Percentiles rank a stretch among this genome's conserved stretches.
These are phyloP conservation scores for Tadarida brasiliensis DNA, from an alignment of 2,797 vertebrate genomes.

Conservation along the genomic window DNA sequence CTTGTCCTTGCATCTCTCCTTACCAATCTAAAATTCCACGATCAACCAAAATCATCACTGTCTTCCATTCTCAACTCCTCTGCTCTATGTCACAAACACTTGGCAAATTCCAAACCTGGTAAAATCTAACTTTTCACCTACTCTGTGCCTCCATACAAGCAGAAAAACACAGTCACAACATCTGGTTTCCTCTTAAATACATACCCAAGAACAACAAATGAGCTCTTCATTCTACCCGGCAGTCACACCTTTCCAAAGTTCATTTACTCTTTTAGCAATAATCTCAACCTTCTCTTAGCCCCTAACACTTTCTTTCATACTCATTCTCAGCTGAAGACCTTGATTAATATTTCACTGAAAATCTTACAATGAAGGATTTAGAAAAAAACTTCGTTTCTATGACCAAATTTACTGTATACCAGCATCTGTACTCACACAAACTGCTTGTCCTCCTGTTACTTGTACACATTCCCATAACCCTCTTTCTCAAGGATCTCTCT, in stretches of 20 bases:
- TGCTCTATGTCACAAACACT: not conserved
- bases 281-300: not conserved
- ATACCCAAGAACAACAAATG: constrained; percentile 1
- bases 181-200: constrained; percentile 12
- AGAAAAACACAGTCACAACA: constrained; percentile 34
- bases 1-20: not conserved
- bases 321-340: constrained; percentile 7
- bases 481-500: not conserved
- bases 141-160: not conserved
- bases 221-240: not conserved
- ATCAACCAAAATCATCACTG: not conserved
- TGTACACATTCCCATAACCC: not conserved
- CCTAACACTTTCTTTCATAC: not conserved
- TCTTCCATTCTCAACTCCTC: not conserved
- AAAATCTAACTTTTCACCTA: constrained; percentile 40
- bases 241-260: not conserved
- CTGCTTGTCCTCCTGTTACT: not conserved
- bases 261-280: not conserved
- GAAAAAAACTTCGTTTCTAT: not conserved
- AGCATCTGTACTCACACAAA: not conserved
- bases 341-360: constrained; percentile 33
- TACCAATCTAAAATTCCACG: constrained; percentile 17
- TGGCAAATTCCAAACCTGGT: constrained; percentile 23
- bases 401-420: not conserved
- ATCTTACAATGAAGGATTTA: not conserved